Conservation (phyloP, 2,113 vertebrate genomes). For the Raphicerus campestris region DNA sequence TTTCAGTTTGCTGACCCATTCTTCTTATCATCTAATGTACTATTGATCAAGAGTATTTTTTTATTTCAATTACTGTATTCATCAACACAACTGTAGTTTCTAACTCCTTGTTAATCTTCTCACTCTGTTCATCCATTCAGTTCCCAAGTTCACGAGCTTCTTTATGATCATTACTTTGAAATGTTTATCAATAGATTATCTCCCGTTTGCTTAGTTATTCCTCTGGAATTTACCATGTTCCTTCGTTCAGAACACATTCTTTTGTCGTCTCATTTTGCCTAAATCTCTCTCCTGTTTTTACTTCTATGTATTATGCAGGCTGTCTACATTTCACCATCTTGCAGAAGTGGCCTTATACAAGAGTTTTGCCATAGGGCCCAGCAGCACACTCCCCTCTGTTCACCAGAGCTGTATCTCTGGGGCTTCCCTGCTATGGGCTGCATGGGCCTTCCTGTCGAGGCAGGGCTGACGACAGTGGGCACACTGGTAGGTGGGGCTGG, state of each 20-base stretch:
- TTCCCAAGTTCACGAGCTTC: background rate
- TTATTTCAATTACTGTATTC: background rate
- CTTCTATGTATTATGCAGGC: background rate
- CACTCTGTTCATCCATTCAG: background rate
- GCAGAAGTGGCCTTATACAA: background rate
- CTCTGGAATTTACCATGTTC: background rate
- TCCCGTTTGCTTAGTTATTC: background rate
- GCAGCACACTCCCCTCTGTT: background rate
- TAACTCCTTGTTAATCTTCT: background rate
- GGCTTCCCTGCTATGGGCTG: rapidly evolving
- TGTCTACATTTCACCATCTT: background rate
- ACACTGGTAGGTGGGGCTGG: too few relatives aligned
- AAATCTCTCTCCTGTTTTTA: background rate
- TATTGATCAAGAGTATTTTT: background rate
- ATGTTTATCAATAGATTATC: background rate
- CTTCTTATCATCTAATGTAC: background rate
- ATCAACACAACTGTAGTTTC: background rate
- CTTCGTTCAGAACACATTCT: background rate
- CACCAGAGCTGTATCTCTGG: background rate
- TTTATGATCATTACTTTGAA: background rate
- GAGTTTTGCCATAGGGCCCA: background rate
- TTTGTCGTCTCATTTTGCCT: background rate
- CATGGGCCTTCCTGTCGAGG: background rate
- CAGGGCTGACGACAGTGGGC: background rate
- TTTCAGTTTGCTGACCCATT: background rate